Conservation (phyloP, 1,140 invertebrate species). For the Neelides sp. region DNA sequence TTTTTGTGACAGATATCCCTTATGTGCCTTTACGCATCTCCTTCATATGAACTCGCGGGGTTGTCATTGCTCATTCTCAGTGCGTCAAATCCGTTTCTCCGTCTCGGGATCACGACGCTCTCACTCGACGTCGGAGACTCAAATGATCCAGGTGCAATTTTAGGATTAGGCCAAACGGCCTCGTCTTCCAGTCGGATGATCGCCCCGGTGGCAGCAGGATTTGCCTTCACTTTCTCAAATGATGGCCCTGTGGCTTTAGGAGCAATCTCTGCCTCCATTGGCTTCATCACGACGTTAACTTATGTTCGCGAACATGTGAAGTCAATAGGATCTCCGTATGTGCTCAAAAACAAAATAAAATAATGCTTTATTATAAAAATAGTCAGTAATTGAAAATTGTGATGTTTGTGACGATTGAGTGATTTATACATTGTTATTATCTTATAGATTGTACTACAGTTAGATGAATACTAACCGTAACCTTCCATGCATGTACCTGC, state of each 20-base stretch:
- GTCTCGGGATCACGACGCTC: slow-evolving; percentile 25
- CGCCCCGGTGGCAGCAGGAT: slow-evolving; percentile 18
- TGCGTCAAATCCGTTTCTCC: slow-evolving; percentile 24
- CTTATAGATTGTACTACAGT: too few relatives aligned
- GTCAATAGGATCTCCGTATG: too few relatives aligned
- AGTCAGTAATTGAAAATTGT: too few relatives aligned
- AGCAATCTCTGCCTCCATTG: slow-evolving; percentile 11
- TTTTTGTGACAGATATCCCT: slow-evolving; percentile 19
- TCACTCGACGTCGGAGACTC: slow-evolving; percentile 16
- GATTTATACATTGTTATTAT: too few relatives aligned
- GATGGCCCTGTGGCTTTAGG: slow-evolving; percentile 26
- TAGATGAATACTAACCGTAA: too few relatives aligned
- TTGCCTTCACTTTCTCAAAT: slow-evolving; percentile 19
- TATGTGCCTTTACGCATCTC: slow-evolving; percentile 13
- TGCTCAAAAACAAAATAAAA: too few relatives aligned
- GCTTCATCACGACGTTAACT: slow-evolving; percentile 8
- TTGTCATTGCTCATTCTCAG: slow-evolving; percentile 17
- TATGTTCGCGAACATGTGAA: too few relatives aligned
- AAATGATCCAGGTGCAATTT: slow-evolving; percentile 19
- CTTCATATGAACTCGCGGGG: slow-evolving; percentile 17
- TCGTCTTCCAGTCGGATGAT: slow-evolving; percentile 28
- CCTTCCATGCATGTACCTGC: too few relatives aligned
- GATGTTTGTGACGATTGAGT: too few relatives aligned
- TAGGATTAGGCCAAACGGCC: slow-evolving; percentile 26
- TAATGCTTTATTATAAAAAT: too few relatives aligned